Conservation (phyloP, 2,888 invertebrate genomes). For the Apamea epomidion region DNA sequence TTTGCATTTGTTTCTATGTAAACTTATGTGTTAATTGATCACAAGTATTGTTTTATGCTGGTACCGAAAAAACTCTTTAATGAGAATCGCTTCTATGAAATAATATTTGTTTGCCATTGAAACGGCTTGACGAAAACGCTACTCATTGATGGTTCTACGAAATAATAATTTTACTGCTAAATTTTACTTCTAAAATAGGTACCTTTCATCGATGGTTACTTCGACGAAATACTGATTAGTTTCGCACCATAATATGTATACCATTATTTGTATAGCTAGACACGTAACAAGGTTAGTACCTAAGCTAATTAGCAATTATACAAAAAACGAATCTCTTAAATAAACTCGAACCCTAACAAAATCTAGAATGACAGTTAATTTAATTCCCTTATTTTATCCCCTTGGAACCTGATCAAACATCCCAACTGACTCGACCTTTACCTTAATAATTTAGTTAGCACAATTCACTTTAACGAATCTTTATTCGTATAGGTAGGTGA, state of each 20-base stretch:
- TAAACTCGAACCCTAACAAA: slow-evolving; percentile 8
- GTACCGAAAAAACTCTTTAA: background rate
- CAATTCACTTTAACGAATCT: slow-evolving; percentile 45
- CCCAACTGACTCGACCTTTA: slow-evolving; percentile 21
- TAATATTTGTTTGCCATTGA: background rate
- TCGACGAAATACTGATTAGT: slow-evolving; percentile 2
- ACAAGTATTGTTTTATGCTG: background rate
- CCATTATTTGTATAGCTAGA: background rate
- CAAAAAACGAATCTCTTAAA: background rate
- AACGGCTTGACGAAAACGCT: background rate
- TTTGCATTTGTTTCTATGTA: background rate
- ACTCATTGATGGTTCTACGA: background rate
- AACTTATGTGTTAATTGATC: slow-evolving; percentile 1
- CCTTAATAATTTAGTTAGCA: slow-evolving; percentile 29
- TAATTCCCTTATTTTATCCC: slow-evolving; percentile 22
- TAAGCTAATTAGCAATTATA: background rate
- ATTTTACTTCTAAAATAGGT: background rate
- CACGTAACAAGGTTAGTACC: background rate
- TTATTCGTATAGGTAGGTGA: background rate
- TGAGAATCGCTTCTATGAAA: background rate
- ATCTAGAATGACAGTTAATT: slow-evolving; percentile 34
- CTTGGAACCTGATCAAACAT: slow-evolving; percentile 39
- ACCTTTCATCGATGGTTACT: background rate
- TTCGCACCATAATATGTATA: background rate
- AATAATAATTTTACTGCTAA: background rate